Percentiles rank a stretch among this genome's conserved stretches.
These are phyloP conservation scores for Myioborus melanocephalus DNA, from an alignment of 2,797 vertebrate species.

Conservation along the genomic window DNA sequence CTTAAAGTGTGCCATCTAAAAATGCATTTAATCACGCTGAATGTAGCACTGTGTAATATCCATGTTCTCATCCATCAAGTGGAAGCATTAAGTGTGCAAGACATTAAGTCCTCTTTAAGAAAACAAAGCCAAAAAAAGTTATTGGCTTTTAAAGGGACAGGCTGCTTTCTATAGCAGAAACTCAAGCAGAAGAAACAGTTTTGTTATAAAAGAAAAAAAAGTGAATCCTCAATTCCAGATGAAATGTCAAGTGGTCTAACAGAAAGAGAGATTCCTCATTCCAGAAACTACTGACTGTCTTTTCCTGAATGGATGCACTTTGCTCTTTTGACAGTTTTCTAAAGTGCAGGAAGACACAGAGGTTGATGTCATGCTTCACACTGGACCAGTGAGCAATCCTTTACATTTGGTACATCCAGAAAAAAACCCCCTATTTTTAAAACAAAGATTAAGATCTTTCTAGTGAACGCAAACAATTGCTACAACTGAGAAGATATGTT, in stretches of 20 bases:
- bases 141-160: background rate
- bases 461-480: background rate
- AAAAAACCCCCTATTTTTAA: background rate
- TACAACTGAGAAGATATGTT: background rate
- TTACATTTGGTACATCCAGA: background rate
- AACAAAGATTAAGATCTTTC: background rate
- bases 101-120: background rate
- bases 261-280: background rate
- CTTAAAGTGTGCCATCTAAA: background rate
- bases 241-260: background rate
- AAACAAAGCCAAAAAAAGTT: background rate
- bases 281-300: background rate
- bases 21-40: background rate
- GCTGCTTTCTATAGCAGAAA: background rate
- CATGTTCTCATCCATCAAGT: background rate
- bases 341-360: background rate
- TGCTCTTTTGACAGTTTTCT: background rate
- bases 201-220: background rate
- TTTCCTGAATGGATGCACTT: background rate
- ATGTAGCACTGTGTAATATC: background rate
- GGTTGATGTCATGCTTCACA: background rate
- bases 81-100: background rate
- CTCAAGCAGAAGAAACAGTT: background rate
- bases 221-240: background rate
- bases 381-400: background rate